phyloP scores from a whole-genome alignment of 2,113 vertebrate species.

The Pogonocichla stellata region DNA sequence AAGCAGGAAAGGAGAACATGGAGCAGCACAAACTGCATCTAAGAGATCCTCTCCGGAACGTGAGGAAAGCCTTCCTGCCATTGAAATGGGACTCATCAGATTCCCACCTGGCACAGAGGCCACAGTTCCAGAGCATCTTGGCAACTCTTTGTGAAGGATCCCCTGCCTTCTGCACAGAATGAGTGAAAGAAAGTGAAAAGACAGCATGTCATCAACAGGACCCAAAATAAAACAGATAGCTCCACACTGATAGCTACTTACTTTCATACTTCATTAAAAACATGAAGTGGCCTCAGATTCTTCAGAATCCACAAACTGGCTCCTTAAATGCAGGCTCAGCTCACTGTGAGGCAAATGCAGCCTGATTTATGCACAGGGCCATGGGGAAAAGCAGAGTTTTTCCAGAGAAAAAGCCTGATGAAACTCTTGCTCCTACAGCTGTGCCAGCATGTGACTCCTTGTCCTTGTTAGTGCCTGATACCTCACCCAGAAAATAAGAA shows the following conservation, averaged over 20 bases:
- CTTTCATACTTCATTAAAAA: not conserved
- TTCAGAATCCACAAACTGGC: not conserved
- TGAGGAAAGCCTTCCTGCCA: not conserved
- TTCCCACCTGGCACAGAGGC: not conserved
- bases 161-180: not conserved
- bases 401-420: not conserved
- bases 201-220: not conserved
- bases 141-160: not conserved
- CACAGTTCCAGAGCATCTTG: not conserved
- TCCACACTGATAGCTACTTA: not conserved
- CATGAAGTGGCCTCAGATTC: not conserved
- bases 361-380: not conserved
- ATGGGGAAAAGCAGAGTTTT: not conserved
- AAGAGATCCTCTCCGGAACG: not conserved
- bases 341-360: accelerated
- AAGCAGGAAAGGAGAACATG: not conserved
- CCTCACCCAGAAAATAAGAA: not conserved
- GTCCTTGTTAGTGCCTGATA: not conserved
- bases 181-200: not conserved
- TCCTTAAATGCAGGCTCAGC: not conserved
- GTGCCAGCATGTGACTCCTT: not conserved
- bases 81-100: not conserved
- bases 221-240: not conserved
- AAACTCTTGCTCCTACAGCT: not conserved
- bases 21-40: not conserved